Evolutionary conservation across 2,888 invertebrate species (phyloP).

Genomic region (Caenorhabditis sp.): DNA sequence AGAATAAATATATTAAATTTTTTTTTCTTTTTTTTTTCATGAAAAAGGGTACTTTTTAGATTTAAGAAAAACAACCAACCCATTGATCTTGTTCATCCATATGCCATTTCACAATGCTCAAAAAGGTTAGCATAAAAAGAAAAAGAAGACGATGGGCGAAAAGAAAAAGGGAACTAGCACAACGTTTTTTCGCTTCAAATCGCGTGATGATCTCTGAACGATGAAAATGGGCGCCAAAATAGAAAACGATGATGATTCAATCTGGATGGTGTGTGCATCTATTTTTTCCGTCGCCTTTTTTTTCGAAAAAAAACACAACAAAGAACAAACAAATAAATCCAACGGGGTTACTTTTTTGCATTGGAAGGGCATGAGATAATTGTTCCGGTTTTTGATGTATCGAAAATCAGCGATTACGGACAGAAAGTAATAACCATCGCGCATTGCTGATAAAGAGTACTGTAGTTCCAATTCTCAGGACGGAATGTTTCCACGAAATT

Average conservation of each 20-base stretch:
- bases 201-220: neutral
- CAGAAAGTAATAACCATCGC: neutral
- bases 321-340: neutral
- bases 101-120: slow-evolving; percentile 45
- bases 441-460: too few species aligned
- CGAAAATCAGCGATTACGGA: neutral
- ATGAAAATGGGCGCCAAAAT: neutral
- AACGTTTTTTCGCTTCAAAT: slow-evolving; percentile 1
- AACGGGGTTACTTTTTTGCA: neutral
- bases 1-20: neutral
- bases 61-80: slow-evolving; percentile 7
- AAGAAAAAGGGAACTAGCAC: too few species aligned
- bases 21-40: neutral
- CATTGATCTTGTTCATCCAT: slow-evolving; percentile 36
- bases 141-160: slow-evolving; percentile 14
- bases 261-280: neutral
- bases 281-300: neutral
- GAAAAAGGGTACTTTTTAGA: too few species aligned
- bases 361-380: neutral
- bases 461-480: too few species aligned
- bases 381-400: neutral
- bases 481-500: too few species aligned
- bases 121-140: slow-evolving; percentile 40
- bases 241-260: neutral
- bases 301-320: neutral